Percentiles rank a stretch among this genome's conserved stretches.
phyloP scores from a whole-genome alignment of 2,113 vertebrate species.

The Hepsetus odoe region DNA sequence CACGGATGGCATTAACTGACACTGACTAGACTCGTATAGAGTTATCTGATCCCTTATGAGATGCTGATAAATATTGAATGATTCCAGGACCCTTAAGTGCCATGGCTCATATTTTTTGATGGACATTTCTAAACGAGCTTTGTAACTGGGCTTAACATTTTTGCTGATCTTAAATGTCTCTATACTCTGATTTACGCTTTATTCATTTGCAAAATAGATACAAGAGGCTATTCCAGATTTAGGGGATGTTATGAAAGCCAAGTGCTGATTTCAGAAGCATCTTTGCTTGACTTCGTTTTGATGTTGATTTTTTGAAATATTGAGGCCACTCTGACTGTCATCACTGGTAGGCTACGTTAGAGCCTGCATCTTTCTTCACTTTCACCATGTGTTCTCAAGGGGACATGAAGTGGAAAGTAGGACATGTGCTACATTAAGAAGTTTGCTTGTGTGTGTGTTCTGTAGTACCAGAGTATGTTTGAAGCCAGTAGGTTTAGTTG shows the following conservation, averaged over 20 bases:
- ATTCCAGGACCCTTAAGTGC: background rate
- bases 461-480: constrained; percentile 8
- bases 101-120: constrained; percentile 5
- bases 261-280: background rate
- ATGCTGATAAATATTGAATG: constrained; percentile 29
- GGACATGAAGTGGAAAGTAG: constrained; percentile 21
- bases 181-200: background rate
- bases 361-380: constrained; percentile 27
- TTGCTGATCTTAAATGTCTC: background rate
- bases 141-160: background rate
- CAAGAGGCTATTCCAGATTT: constrained; percentile 1
- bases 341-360: background rate
- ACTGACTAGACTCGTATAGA: background rate
- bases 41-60: background rate
- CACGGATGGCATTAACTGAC: background rate
- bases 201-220: background rate
- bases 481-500: background rate
- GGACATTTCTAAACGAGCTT: background rate
- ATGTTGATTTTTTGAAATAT: constrained; percentile 36
- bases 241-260: background rate
- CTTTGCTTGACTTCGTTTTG: constrained; percentile 12
- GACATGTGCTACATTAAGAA: constrained; percentile 24
- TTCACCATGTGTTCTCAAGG: constrained; percentile 31
- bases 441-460: constrained; percentile 38
- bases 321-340: background rate